Conservation (phyloP, 1,140 invertebrate species). For the Nasonia vitripennis region DNA sequence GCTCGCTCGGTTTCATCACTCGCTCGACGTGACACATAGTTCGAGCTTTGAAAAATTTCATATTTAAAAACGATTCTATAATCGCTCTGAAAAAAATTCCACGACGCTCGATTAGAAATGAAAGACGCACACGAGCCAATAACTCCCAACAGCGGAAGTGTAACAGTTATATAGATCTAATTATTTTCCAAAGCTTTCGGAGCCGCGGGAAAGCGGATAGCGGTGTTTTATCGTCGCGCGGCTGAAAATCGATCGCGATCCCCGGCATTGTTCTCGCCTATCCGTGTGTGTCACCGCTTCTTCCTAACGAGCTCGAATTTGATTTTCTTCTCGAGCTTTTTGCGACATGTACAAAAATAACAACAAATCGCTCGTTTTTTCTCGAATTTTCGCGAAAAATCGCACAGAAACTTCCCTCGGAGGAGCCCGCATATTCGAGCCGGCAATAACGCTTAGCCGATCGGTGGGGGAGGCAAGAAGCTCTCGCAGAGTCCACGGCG, state of each 20-base stretch:
- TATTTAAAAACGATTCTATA: too few relatives aligned
- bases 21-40: too few relatives aligned
- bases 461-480: not conserved
- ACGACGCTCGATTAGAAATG: not conserved
- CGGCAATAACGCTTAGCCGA: not conserved
- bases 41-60: too few relatives aligned
- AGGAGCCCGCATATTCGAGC: not conserved
- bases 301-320: not conserved
- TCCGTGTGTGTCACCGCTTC: not conserved
- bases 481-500: not conserved
- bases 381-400: not conserved
- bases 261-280: constrained; percentile 41
- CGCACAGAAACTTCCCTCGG: not conserved
- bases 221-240: constrained; percentile 4
- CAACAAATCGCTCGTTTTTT: too few relatives aligned
- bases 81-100: not conserved
- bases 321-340: too few relatives aligned
- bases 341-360: too few relatives aligned
- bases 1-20: not conserved
- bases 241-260: constrained; percentile 57
- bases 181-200: constrained; percentile 30
- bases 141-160: constrained; percentile 27
- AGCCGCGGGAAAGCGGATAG: constrained; percentile 29
- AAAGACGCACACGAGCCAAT: not conserved
- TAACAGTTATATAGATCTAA: constrained; percentile 7